Evolutionary conservation across 1,140 invertebrate genomes (phyloP).

Genomic region (Lucilia sericata): DNA sequence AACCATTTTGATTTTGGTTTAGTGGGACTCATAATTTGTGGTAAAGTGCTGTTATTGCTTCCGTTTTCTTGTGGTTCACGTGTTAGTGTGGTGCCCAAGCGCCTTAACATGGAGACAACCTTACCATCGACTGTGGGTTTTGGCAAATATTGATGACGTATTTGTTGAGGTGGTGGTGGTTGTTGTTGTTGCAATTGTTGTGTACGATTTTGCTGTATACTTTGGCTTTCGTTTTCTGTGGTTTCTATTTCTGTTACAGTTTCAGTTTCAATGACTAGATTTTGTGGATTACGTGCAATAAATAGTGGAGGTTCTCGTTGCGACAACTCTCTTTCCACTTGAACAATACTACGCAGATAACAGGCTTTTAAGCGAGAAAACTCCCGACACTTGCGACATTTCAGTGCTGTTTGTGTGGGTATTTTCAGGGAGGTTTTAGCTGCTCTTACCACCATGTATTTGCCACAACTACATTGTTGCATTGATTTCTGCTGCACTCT

Average conservation of each 20-base stretch:
- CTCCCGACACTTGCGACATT: conserved; percentile 51
- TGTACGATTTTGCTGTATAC: background rate
- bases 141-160: conserved; percentile 10
- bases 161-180: conserved; percentile 43
- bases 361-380: conserved; percentile 45
- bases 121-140: conserved; percentile 59
- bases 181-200: conserved; percentile 39
- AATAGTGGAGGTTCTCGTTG: background rate
- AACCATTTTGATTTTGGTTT: conserved; percentile 59
- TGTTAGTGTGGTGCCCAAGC: conserved; percentile 61
- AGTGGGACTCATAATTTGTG: conserved; percentile 61
- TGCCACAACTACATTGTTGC: conserved; percentile 24
- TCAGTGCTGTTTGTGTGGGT: conserved; percentile 24
- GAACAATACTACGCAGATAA: conserved; percentile 48
- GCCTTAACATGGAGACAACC: conserved; percentile 64
- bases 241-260: background rate
- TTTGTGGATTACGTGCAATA: background rate
- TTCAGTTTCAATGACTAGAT: conserved; percentile 31
- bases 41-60: conserved; percentile 16
- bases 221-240: conserved; percentile 21
- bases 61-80: conserved; percentile 46
- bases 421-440: conserved; percentile 14
- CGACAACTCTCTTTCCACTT: conserved; percentile 41
- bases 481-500: conserved; percentile 14
- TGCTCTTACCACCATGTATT: conserved; percentile 25